Percentiles rank a stretch among this genome's conserved stretches.
These are phyloP conservation scores for Lepus europaeus DNA, from an alignment of 2,113 vertebrate genomes.

Conservation along the genomic window DNA sequence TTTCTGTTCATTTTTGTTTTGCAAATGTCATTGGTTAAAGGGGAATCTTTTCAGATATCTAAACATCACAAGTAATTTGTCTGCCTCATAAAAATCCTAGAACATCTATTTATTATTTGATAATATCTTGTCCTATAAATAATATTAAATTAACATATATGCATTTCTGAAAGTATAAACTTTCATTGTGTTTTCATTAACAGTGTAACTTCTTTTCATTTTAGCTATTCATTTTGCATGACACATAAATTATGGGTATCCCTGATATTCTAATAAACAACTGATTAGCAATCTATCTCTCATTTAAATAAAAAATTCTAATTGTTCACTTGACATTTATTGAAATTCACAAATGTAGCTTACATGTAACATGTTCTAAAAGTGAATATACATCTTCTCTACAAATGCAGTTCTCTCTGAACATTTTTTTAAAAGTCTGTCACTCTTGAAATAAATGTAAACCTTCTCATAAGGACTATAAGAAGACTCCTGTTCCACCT, in stretches of 20 bases:
- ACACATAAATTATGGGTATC: neutral
- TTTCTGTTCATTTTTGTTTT: neutral
- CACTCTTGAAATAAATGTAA: neutral
- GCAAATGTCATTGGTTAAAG: neutral
- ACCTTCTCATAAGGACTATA: neutral
- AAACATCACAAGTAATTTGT: neutral
- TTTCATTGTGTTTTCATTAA: neutral
- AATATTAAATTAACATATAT: neutral
- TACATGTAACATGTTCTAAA: neutral
- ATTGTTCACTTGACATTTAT: neutral
- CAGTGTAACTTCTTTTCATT: neutral
- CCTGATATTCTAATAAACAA: neutral
- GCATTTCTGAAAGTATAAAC: neutral
- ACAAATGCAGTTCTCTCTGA: neutral
- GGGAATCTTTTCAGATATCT: neutral
- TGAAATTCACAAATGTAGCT: neutral
- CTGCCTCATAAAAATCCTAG: neutral
- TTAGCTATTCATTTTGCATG: neutral
- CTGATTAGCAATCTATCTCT: neutral
- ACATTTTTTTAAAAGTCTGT: neutral
- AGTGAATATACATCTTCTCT: neutral
- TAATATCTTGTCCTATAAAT: constrained; percentile 5
- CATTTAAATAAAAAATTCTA: neutral
- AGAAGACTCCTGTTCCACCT: neutral
- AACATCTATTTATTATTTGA: neutral